phyloP scores from a whole-genome alignment of 2,888 invertebrate genomes.

The Parapristionchus giblindavisi region DNA sequence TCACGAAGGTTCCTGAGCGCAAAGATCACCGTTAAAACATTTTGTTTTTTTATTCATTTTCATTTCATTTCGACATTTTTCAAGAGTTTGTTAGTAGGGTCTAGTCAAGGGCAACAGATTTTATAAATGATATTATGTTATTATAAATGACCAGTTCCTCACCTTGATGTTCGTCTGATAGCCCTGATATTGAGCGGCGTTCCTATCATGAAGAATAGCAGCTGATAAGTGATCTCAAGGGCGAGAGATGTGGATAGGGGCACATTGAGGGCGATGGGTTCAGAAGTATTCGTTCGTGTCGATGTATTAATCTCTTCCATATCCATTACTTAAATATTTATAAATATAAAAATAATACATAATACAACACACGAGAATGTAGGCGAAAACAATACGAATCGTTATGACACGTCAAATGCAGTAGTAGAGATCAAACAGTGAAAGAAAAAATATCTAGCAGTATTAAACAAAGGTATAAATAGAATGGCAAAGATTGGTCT shows the following conservation, averaged over 20 bases:
- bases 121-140: neutral
- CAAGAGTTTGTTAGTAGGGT: neutral
- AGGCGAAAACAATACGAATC: too few relatives aligned
- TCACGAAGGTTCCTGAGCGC: slow-evolving; percentile 49
- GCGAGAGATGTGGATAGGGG: slow-evolving; percentile 55
- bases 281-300: too few relatives aligned
- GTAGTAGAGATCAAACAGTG: too few relatives aligned
- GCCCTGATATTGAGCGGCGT: slow-evolving; percentile 60
- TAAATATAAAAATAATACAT: too few relatives aligned
- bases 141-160: slow-evolving; percentile 32
- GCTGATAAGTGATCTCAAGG: slow-evolving; percentile 64
- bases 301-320: too few relatives aligned
- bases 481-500: too few relatives aligned
- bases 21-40: slow-evolving; percentile 1
- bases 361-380: too few relatives aligned
- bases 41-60: neutral
- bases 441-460: too few relatives aligned
- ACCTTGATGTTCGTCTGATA: slow-evolving; percentile 54
- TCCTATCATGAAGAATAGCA: slow-evolving; percentile 62
- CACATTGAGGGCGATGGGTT: slow-evolving; percentile 43
- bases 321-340: too few relatives aligned
- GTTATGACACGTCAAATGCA: too few relatives aligned
- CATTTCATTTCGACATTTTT: neutral
- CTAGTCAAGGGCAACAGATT: neutral
- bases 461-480: too few relatives aligned